Evolutionary conservation across 2,888 invertebrate species (phyloP).

Genomic region (Bruchidius siliquastri): DNA sequence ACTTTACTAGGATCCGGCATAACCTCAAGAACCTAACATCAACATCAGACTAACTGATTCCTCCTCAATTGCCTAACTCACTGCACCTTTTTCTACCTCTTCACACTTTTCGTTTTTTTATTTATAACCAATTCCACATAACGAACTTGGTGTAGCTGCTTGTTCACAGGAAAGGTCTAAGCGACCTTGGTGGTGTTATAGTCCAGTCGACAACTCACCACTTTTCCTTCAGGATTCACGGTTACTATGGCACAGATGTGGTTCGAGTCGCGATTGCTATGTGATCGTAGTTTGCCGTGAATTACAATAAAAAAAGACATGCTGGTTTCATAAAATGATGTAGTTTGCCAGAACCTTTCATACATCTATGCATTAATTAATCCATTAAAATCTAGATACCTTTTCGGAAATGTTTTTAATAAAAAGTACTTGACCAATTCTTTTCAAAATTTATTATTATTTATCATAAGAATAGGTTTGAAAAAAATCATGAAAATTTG

Average conservation of each 20-base stretch:
- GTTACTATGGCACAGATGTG: not conserved
- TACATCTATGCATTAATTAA: no score
- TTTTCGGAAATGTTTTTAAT: no score
- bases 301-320: no score
- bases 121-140: slow-evolving; percentile 33
- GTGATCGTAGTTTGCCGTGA: no score
- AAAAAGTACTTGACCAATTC: no score
- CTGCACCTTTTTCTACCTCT: slow-evolving; percentile 13
- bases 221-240: not conserved
- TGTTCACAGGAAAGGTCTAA: slow-evolving; percentile 9
- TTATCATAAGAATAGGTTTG: no score
- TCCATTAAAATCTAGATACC: no score
- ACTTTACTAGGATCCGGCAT: not conserved
- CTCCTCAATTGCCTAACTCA: not conserved
- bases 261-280: no score
- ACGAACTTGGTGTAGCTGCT: slow-evolving; percentile 33
- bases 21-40: not conserved
- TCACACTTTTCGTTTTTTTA: slow-evolving; percentile 22
- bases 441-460: no score
- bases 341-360: no score
- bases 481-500: no score
- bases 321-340: no score
- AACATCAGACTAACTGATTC: not conserved
- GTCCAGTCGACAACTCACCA: not conserved
- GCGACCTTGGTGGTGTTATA: not conserved